Base-by-base conservation (phyloP, 2,113 vertebrate genomes). In the Amazona guildingii region DNA sequence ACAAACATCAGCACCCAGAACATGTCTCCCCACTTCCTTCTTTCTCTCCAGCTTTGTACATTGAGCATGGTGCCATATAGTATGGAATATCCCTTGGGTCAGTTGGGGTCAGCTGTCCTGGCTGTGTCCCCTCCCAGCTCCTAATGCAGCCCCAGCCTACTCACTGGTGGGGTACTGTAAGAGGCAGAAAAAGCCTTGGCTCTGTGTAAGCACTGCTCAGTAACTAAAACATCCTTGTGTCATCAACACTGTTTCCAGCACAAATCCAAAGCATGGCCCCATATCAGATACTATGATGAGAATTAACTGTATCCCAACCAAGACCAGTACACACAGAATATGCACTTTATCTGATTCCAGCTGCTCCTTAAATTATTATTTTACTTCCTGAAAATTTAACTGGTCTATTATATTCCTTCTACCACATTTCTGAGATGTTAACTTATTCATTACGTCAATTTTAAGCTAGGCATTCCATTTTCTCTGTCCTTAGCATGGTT, bases 101-200 rank as follows among this genome's bases (percentile, higher is more conserved):
- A 55, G 8, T 2, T 67, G 33, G 14, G 29, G 13, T 39, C 69
- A 69, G 41, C 33, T 49, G 55, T 29, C 28, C 28, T 0, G 0
- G 11, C 49, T 51, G 35, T 39, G 41, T 19, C 29, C 9, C 28
- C 18, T 69, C 18, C 8, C 39, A 81, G 0, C 20, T 43, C 9
- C 63, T 69, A 5, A 5, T n/a, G 31, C 11, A 19, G 25, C n/a
- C 13, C 9, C 37, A 51, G 43, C 6, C 21, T 6, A 1, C 39
- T 63, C 2, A 0, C 46, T 55, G 29, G 33, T 46, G 28, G 18
- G 14, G 2, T 7, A 6, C 23, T 0, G 6, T 49, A 63, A 73
- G 39, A 4, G 27, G n/a, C 20, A 77, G 57, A 17, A 27, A 31
- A 51, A 12, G 5, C 19, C 29, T 46, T 73, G 29, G 4, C 3